Evolutionary conservation across 2,888 invertebrate genomes (phyloP), one percentile per base, ranked within the genome.

Genomic region (Drosophila kambysellisi): DNA sequence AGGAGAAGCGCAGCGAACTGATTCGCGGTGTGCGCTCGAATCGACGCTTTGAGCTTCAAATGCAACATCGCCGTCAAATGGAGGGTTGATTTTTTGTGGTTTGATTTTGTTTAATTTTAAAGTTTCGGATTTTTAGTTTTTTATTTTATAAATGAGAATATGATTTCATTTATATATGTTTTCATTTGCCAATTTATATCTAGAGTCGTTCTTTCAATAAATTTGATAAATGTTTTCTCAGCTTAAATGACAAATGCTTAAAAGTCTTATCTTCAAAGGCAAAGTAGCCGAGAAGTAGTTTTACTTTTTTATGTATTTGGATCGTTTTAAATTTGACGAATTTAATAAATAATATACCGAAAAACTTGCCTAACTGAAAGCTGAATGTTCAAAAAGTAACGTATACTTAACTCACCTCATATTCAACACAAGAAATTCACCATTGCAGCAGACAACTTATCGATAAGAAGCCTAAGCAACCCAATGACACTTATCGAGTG

Each of bases 1-100:
- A n/a, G 62, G 65, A 61, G 37, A 70, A 75, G 57, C 72, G 71
- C 3, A 56, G 37, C 1, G 83, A 88, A 30, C 62, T 91, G 2
- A 83, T 96, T 0, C 95, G 95, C 74, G 96, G 96, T 0, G 96
- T 96, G 0, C 93, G 96, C 43, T 95, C 95, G 0, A 96, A 96
- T 91, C 94, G 96, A 46, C 93, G 96, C 51, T 96, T 96, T 82
- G 96, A 96, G 64, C 91, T 96, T 63, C 95, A 96, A 83, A 96
- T 96, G 96, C 94, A 95, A 81, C 94, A 95, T 92, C 94, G 96
- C 30, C 95, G 95, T 7, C 84, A 88, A 48, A 60, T 85, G 39
- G 78, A 80, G 1, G 30, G 70, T n/a, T 46, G 65, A 73, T 12
- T 29, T 15, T 29, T 37, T 6, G 3, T 8, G 8, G 3, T 8